Percentiles rank a stretch among this genome's conserved stretches.
Evolutionary conservation across 1,140 invertebrate species (phyloP).

Genomic region (Cydia splendana): DNA sequence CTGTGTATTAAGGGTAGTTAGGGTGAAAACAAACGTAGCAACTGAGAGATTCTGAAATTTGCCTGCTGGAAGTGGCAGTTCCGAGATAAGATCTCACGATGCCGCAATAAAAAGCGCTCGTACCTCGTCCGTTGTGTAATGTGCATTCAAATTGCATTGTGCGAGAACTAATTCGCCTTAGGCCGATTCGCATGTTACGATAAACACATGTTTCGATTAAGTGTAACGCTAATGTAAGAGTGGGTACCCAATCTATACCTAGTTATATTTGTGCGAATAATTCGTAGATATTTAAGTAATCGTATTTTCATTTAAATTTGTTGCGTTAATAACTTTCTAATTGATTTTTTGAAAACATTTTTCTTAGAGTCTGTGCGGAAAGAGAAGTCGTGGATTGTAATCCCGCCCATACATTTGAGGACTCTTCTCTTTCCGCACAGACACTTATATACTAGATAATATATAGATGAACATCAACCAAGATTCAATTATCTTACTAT

Average conservation of each 20-base stretch:
- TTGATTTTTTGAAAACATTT: neutral
- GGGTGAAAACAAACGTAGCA: conserved; percentile 49
- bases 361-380: neutral
- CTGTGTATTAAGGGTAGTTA: conserved; percentile 51
- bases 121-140: conserved; percentile 79
- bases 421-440: too few species aligned
- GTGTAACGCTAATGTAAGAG: conserved; percentile 55
- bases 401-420: too few species aligned
- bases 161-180: conserved; percentile 79
- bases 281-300: neutral
- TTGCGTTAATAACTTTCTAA: neutral
- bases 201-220: conserved; percentile 77
- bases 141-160: conserved; percentile 80
- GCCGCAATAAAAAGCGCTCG: conserved; percentile 79
- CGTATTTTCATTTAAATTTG: neutral
- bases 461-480: neutral
- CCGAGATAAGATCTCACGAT: conserved; percentile 78
- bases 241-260: conserved; percentile 35
- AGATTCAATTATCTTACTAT: neutral
- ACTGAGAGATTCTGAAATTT: conserved; percentile 72
- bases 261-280: neutral
- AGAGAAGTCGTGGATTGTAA: too few species aligned
- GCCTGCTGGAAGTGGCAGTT: conserved; percentile 78
- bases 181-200: conserved; percentile 76
- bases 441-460: neutral